Percentiles rank a stretch among this genome's conserved stretches.
Conservation (phyloP, 2,888 invertebrate species). For the Catotricha subobsoleta region DNA sequence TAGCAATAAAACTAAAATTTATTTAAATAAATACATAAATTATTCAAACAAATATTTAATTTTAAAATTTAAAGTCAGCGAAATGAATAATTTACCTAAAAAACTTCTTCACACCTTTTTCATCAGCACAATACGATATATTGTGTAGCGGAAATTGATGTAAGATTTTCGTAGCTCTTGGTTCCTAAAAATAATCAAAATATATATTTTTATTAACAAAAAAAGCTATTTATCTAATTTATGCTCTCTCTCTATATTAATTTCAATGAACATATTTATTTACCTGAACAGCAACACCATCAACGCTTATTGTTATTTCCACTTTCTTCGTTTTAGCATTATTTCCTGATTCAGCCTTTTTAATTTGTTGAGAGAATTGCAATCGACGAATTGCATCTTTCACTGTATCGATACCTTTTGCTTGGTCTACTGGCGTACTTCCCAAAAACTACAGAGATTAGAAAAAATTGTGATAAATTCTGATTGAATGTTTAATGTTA, state of each 20-base stretch:
- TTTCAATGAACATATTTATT: background rate
- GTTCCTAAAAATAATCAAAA: conserved; percentile 35
- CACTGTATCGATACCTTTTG: conserved; percentile 94
- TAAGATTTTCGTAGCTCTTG: conserved; percentile 58
- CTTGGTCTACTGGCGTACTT: conserved; percentile 83
- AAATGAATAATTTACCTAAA: conserved; percentile 32
- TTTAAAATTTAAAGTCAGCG: background rate
- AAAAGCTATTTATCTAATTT: conserved; percentile 10
- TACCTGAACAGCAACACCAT: conserved; percentile 87
- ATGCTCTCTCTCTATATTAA: background rate
- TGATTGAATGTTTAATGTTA: no score
- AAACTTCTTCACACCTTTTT: conserved; percentile 93
- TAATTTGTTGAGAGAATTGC: conserved; percentile 82
- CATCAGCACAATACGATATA: conserved; percentile 98
- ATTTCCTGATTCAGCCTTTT: conserved; percentile 69
- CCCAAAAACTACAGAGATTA: conserved; percentile 87
- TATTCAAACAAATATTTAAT: no score
- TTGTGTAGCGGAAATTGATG: conserved; percentile 92
- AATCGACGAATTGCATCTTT: conserved; percentile 94
- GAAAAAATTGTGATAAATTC: no score
- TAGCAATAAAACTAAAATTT: conserved; percentile 25
- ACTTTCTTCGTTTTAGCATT: conserved; percentile 72
- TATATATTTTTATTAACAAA: conserved; percentile 7
- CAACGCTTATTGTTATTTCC: conserved; percentile 92
- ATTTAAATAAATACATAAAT: no score